Base-by-base conservation (phyloP, 1,140 invertebrate species). In the Cyrtorhinus lividipennis region DNA sequence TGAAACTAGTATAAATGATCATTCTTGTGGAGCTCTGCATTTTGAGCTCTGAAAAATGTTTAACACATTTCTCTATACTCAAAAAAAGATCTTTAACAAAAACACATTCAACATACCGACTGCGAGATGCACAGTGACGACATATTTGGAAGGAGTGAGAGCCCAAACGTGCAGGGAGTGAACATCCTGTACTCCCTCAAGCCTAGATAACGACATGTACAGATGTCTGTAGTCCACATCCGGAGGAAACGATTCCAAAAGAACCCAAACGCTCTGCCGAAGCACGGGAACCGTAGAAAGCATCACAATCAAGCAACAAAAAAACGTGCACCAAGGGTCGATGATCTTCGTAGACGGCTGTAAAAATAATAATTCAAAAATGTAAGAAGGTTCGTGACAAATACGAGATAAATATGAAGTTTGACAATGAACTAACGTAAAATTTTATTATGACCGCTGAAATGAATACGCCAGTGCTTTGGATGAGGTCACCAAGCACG, bases 401-500 rank as follows among this genome's bases (percentile, higher is more conserved):
- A 23, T 26, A n/a, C 1, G 18, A 61, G 13, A 61, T 61, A 61
- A n/a, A n/a, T n/a, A n/a, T n/a, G n/a, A n/a, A n/a, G n/a, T n/a
- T n/a, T 58, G 5, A 0, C 24, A 38, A 22, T 20, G 26, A 12
- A 77, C 81, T 81, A 73, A 89, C 87, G 73, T 81, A 83, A 71
- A 88, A 83, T 73, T 88, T 89, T 62, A 93, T 92, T 59, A 92
- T 77, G 27, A 92, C 69, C 2, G 90, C 86, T 12, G 91, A 88
- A 30, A 90, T 75, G 66, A 94, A 79, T 15, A 94, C 90, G 0
- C 91, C 91, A 60, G 91, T 74, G 73, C 87, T 92, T 74, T 95
- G 92, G 61, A 95, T 81, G 48, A 95, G 79, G 76, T 95, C 92
- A 0, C 92, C 92, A 60, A 95, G 77, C 20, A 95, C 90, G 73